Evolutionary conservation across 1,140 invertebrate species (phyloP), one percentile per base, ranked within the genome.

Genomic region (Nixonia krombeini): DNA sequence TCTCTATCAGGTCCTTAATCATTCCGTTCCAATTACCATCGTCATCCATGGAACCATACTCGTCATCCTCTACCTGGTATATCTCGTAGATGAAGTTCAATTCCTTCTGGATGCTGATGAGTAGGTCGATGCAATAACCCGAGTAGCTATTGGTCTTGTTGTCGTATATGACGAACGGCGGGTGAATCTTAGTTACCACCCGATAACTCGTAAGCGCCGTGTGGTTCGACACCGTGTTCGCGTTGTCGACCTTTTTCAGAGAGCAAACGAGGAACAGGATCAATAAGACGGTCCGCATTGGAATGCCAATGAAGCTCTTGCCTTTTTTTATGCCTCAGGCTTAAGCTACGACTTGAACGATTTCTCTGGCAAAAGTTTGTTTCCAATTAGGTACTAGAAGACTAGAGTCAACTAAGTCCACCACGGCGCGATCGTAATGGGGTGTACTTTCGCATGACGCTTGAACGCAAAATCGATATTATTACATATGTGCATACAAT

Each of bases 41-140:
- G 8, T 93, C 91, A 57, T 92, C 90, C 92, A 97, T 93, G 28
- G 90, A 89, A 0, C 96, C 96, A 73, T 93, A 97, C 44, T 90
- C 88, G 0, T 89, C 89, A 73, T 97, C 94, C 0, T 90, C 88
- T 0, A 90, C 90, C 50, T 94, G 86, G 13, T 89, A 88, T 46
- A 98, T 91, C 57, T 93, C 92, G 79, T 96, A 98, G 72, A 96
- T 94, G 73, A 99, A 98, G 47, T 92, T 89, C 0, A 97, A 86
- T 16, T 92, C 90, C 41, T 91, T 84, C 23, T 91, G 89, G 41
- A 98, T 95, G 78, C 93, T 90, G 50, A 96, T 87, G 0, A 99
- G 89, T 0, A 99, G 84, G 78, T 98, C 96, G 40, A 98, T 94
- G 80, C 96, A 98, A 78, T 97, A 99, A 6, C 97, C 97, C 70